These are phyloP conservation scores for Gonioctena quinquepunctata DNA, from an alignment of 1,140 invertebrate genomes.

Conservation along the genomic window DNA sequence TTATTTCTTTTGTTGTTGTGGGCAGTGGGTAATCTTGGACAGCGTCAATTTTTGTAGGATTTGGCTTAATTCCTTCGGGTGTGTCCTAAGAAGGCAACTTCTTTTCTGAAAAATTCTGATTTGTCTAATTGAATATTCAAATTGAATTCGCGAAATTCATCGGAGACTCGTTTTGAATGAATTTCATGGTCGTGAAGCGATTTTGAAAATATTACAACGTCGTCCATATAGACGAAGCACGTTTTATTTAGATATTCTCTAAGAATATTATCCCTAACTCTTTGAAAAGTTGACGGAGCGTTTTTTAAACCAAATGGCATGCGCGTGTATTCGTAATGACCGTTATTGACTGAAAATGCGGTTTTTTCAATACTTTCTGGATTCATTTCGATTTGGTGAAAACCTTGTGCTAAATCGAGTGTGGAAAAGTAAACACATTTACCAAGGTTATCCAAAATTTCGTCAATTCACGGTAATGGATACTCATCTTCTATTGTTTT, in stretches of 20 bases:
- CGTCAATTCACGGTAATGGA: neutral
- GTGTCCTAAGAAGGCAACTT: no score
- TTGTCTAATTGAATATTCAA: neutral
- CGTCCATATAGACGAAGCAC: conserved; percentile 28
- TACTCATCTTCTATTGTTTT: no score
- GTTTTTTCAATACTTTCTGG: neutral
- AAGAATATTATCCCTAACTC: neutral
- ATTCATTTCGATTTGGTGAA: neutral
- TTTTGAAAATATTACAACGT: conserved; percentile 15
- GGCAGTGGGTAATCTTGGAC: no score
- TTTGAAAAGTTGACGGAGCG: neutral
- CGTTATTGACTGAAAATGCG: neutral
- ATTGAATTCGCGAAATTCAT: neutral
- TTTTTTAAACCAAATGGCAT: conserved; percentile 10
- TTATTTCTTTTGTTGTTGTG: no score
- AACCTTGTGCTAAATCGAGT: neutral
- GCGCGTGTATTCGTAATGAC: neutral
- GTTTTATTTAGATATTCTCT: conserved; percentile 12
- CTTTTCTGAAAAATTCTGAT: no score
- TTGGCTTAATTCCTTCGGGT: no score
- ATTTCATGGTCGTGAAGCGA: conserved; percentile 3
- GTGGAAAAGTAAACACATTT: neutral
- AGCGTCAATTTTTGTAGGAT: no score
- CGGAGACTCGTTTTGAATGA: neutral
- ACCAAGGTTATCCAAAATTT: neutral